Base-by-base conservation (phyloP, 2,888 invertebrate genomes). In the Allygus modestus region DNA sequence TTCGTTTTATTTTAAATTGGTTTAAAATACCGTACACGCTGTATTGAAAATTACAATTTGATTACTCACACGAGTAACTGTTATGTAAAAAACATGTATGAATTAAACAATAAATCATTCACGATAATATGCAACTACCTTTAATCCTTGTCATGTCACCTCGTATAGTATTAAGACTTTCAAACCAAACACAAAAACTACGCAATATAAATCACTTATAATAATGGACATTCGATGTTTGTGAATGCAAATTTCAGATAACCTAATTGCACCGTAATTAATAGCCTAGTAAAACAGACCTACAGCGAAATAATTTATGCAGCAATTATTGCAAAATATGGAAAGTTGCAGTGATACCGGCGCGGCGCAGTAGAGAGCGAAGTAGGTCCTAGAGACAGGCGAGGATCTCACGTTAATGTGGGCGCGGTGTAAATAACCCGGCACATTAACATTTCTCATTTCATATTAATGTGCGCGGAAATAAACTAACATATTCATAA, bases 391-490 rank as follows among this genome's bases (percentile, higher is more conserved):
- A 23, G 23, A 2, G 58, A 26, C 5, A 65, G 65, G 9, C 65
- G 26, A 65, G 65, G 28, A 65, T 28, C 65, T 65, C 58, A 58
- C 58, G 20, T 51, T 15, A 51, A 51, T 12, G 51, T 61, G 33
- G 11, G 17, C 5, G 33, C 15, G 41, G 17, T 69, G 71, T 71
- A 71, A 71, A 71, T 71, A 71, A 71, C 71, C 71, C 20, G 41
- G 5, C 71, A 11, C 71, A 71, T 71, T 71, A 71, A 71, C 71
- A 71, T 71, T 41, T 41, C 41, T 41, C 71, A 65, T 65, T 71
- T 41, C 71, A 71, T 71, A 71, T 71, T 71, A 71, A 71, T 71
- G 71, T 71, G 71, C 69, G 69, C 71, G 71, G 71, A 71, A 71
- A 71, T 71, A 71, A 71, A 71, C 71, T 20, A 9, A 41, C 37